A percentile compares a stretch with the other conserved stretches of the same genome.
These are phyloP conservation scores for Wiebesia pumilae DNA, from an alignment of 1,140 invertebrate species.

Conservation along the genomic window DNA sequence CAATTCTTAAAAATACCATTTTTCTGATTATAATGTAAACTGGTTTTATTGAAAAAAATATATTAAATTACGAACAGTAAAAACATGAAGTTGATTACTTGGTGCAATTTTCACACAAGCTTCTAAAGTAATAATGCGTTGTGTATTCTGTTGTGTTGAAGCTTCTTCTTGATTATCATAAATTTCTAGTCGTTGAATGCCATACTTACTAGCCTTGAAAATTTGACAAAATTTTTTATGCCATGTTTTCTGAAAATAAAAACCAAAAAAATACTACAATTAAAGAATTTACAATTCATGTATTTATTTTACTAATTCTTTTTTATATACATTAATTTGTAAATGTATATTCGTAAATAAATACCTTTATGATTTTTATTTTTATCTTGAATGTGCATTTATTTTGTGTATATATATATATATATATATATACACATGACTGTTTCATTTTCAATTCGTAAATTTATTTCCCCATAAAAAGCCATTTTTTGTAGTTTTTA, in stretches of 20 bases:
- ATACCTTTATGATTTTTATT: too few relatives aligned
- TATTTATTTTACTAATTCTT: neutral
- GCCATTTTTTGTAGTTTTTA: too few relatives aligned
- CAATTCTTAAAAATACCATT: slow-evolving; percentile 20
- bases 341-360: too few relatives aligned
- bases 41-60: slow-evolving; percentile 12
- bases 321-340: too few relatives aligned
- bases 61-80: slow-evolving; percentile 71
- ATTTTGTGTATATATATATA: too few relatives aligned
- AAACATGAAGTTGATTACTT: slow-evolving; percentile 76
- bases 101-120: slow-evolving; percentile 89
- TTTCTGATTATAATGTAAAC: slow-evolving; percentile 14
- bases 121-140: slow-evolving; percentile 87
- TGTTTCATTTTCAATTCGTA: too few relatives aligned
- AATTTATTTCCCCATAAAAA: too few relatives aligned
- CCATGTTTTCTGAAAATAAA: slow-evolving; percentile 81
- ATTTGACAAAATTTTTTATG: slow-evolving; percentile 85
- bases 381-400: too few relatives aligned
- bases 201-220: slow-evolving; percentile 87
- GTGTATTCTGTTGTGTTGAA: slow-evolving; percentile 78
- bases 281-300: neutral
- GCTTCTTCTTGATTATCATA: slow-evolving; percentile 86
- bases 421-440: too few relatives aligned
- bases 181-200: slow-evolving; percentile 88
- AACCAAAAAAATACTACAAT: neutral